These are phyloP conservation scores for Capromys pilorides DNA, from an alignment of 2,797 vertebrate genomes.

Conservation along the genomic window DNA sequence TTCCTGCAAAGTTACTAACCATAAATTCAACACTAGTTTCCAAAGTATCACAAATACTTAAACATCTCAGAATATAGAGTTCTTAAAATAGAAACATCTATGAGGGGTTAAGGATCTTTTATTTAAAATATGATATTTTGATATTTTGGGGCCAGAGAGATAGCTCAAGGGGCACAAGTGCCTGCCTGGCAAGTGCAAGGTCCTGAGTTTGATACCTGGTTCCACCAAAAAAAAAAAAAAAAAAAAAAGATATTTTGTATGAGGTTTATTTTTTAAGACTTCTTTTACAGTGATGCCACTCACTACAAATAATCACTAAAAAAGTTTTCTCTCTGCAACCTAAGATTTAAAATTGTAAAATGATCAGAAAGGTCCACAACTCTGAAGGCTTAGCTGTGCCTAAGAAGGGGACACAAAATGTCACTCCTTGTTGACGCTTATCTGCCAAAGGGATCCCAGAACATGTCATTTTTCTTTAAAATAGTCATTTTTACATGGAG, in stretches of 20 bases:
- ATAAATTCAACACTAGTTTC: constrained; percentile 8
- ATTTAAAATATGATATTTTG: neutral
- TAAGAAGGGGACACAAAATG: neutral
- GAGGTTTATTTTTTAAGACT: neutral
- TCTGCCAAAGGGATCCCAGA: neutral
- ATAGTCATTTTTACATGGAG: neutral
- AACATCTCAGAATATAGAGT: neutral
- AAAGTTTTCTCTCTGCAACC: neutral
- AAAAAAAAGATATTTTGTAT: neutral
- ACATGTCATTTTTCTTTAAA: neutral
- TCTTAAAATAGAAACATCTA: constrained; percentile 4
- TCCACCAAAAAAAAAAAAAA: no score
- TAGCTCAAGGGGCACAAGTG: no score
- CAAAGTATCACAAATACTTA: neutral
- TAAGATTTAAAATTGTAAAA: neutral
- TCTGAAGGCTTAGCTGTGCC: neutral
- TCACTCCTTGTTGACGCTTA: neutral
- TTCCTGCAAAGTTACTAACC: neutral
- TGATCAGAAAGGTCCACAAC: neutral
- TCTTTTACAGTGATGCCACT: neutral
- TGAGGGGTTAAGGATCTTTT: neutral
- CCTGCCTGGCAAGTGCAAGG: no score
- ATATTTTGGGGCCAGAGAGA: neutral
- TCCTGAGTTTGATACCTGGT: no score
- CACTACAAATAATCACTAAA: neutral